Conservation (phyloP, 53 echinoderm and acorn worm species). For the Pentamera pediparva region DNA sequence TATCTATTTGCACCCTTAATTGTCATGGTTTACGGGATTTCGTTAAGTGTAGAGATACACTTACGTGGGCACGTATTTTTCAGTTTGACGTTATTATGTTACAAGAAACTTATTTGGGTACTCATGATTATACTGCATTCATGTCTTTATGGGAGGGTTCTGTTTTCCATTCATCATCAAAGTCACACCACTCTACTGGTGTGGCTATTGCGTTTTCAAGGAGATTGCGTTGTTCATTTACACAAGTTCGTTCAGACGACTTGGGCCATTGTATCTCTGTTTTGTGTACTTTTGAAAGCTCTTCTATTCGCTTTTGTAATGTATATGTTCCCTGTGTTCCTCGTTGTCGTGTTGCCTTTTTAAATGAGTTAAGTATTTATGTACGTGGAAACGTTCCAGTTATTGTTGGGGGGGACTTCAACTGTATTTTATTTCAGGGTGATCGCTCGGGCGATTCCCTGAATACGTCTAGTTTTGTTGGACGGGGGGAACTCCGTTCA, state of each 20-base stretch:
- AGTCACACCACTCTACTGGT: background rate
- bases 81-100: background rate
- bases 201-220: background rate
- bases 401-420: constrained; percentile 5
- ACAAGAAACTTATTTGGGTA: constrained; percentile 1
- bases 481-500: too few species aligned
- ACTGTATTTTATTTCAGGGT: background rate
- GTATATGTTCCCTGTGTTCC: background rate
- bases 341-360: background rate
- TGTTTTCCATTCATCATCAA: background rate
- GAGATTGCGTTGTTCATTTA: too few species aligned
- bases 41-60: background rate
- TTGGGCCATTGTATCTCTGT: background rate
- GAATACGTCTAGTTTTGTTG: background rate
- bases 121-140: background rate
- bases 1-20: background rate
- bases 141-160: background rate
- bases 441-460: background rate
- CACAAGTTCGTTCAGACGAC: background rate
- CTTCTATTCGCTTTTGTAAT: constrained; percentile 8
- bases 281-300: background rate
- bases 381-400: background rate
- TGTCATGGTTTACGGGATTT: background rate
- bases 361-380: background rate
- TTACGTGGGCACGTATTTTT: background rate